Percentiles rank a stretch among this genome's conserved stretches.
Conservation (phyloP, 2,797 vertebrate genomes). For the Peromyscus attwateri region DNA sequence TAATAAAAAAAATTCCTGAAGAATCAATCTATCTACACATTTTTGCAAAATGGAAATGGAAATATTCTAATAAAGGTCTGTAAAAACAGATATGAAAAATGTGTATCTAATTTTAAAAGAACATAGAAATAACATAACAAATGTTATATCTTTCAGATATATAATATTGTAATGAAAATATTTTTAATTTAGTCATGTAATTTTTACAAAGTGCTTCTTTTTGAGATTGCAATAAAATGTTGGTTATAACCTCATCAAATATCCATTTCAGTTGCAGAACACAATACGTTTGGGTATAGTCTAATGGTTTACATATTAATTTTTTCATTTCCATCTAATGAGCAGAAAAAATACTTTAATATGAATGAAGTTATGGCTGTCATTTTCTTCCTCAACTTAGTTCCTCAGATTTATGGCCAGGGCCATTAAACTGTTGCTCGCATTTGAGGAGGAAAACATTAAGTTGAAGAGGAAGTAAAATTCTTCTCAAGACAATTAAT, state of each 20-base stretch:
- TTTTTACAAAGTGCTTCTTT: constrained; percentile 82
- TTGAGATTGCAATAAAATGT: constrained; percentile 82
- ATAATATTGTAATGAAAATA: constrained; percentile 80
- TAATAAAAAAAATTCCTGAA: not conserved
- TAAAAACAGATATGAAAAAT: not conserved
- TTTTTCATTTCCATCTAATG: constrained; percentile 84
- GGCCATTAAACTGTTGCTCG: constrained; percentile 79
- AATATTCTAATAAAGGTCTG: not conserved
- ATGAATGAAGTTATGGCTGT: constrained; percentile 86
- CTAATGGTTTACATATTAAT: constrained; percentile 87
- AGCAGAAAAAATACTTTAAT: constrained; percentile 87
- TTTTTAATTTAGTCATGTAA: constrained; percentile 80
- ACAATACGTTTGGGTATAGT: constrained; percentile 80
- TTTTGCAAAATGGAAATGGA: constrained; percentile 16
- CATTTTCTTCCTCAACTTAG: constrained; percentile 83
- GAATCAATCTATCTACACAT: not conserved
- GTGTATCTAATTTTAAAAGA: not conserved
- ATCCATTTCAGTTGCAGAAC: constrained; percentile 76
- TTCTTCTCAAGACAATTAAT: constrained; percentile 81
- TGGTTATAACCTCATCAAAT: constrained; percentile 77
- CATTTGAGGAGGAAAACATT: constrained; percentile 75
- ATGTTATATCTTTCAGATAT: constrained; percentile 75
- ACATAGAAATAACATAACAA: constrained; percentile 55
- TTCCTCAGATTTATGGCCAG: constrained; percentile 81
- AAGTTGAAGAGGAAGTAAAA: constrained; percentile 74